Evolutionary conservation across 1,140 invertebrate species (phyloP).

Genomic region (Aphis craccivora): DNA sequence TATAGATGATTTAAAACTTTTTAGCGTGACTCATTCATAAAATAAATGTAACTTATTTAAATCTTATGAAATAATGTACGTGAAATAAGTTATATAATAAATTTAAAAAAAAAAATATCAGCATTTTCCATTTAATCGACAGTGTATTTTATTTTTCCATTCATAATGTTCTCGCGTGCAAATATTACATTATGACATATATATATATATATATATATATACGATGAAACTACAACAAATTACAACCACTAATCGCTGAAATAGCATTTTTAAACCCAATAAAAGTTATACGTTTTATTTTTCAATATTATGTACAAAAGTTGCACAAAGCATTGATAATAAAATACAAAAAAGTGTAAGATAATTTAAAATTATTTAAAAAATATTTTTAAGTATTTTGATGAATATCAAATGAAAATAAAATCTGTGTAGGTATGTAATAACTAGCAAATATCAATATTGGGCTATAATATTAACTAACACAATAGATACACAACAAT

Average conservation of each 20-base stretch:
- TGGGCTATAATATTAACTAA: too few species aligned
- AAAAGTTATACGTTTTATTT: neutral
- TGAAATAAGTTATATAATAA: neutral
- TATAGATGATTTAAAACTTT: neutral
- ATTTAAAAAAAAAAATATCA: neutral
- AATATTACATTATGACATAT: neutral
- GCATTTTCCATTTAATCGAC: neutral
- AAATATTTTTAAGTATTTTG: neutral
- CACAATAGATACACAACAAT: neutral
- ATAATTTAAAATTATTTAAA: neutral
- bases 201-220: too few species aligned
- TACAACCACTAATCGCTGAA: neutral
- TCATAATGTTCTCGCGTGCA: neutral
- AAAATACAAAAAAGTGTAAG: neutral
- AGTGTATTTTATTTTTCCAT: neutral
- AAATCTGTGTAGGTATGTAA: neutral
- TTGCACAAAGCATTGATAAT: neutral
- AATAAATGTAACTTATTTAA: neutral
- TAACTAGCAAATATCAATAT: neutral
- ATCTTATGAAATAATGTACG: neutral
- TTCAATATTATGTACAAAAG: neutral
- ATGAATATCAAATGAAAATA: neutral
- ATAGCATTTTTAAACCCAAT: conserved; percentile 3
- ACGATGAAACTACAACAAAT: neutral
- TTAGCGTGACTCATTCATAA: neutral